Evolutionary conservation across 2,113 vertebrate genomes (phyloP).

Genomic region (Myrmecobius fasciatus): DNA sequence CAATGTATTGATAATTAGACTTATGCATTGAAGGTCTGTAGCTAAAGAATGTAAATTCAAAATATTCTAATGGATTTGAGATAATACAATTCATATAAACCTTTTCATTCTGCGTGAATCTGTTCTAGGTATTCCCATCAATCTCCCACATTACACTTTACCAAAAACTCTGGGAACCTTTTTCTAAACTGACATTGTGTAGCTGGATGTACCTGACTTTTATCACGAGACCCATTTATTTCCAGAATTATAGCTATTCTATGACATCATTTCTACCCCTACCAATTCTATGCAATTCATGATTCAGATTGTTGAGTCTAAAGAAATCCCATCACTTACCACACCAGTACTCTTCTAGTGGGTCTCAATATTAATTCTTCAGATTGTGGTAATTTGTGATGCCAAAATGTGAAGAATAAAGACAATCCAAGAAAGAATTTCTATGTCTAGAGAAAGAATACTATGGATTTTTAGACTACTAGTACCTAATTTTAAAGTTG

Average conservation of each 20-base stretch:
- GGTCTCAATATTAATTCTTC: background rate
- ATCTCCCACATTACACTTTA: too few species aligned
- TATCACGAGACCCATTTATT: background rate
- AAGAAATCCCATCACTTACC: background rate
- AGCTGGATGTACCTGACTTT: background rate
- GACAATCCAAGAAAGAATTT: slow-evolving; percentile 11
- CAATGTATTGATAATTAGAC: background rate
- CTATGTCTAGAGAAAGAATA: background rate
- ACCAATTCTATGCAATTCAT: background rate
- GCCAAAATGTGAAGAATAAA: background rate
- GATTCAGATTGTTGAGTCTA: background rate
- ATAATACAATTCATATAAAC: background rate
- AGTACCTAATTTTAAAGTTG: background rate
- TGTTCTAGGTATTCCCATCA: background rate
- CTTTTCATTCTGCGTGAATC: background rate
- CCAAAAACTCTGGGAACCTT: too few species aligned
- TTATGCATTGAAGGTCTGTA: background rate
- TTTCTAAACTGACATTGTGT: background rate
- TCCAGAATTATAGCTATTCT: background rate
- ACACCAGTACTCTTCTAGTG: background rate
- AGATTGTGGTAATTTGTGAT: background rate
- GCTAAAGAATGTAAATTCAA: background rate
- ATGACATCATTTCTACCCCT: background rate
- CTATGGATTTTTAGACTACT: background rate
- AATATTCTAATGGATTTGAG: background rate